Evolutionary conservation across 2,113 vertebrate species (phyloP), one percentile per base, ranked within the genome.

Genomic region (Nettapus auritus): DNA sequence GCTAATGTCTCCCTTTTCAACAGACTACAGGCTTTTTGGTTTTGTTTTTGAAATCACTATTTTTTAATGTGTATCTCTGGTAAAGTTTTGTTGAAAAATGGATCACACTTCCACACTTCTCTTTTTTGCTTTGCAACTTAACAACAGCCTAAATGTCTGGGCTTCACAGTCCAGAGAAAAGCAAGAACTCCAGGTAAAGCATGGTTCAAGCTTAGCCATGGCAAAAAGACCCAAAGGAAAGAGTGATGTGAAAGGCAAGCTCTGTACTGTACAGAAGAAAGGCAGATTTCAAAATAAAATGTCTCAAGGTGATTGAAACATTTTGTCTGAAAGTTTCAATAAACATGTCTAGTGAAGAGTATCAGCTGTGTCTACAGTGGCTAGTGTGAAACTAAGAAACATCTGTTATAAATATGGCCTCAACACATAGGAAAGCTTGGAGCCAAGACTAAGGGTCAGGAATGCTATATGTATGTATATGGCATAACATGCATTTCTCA

Each of bases 371-470:
- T 90, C 87, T 85, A 74, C 38, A 94, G 84, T 5, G 33, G 10
- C 53, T 75, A 23, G 36, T 63, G 52, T 52, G 60, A 93, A 86
- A 88, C 68, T 79, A 96, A 82, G 81, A 67, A 95, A 86, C 55
- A 93, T 96, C 84, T 93, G 71, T 85, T 90, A 46, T 28, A 1
- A 64, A 62, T 66, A 44, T 28, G 25, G 44, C 66, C 80, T 67
- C 42, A 34, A 84, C 48, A 50, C 42, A 70, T 62, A 80, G 29
- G 40, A 93, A 93, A 73, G 6, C 53, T 76, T 82, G 81, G 34
- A 94, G 80, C 57, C 77, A 95, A 90, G 77, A 74, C 33, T 46
- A 52, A 74, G 82, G 90, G 82, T 96, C 69, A 97, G 75, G 74
- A 84, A 93, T 87, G 66, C 46, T 86, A 9, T 80, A 71, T 64